Conservation (phyloP, 2,888 invertebrate species). For the Lithophane leautieri region DNA sequence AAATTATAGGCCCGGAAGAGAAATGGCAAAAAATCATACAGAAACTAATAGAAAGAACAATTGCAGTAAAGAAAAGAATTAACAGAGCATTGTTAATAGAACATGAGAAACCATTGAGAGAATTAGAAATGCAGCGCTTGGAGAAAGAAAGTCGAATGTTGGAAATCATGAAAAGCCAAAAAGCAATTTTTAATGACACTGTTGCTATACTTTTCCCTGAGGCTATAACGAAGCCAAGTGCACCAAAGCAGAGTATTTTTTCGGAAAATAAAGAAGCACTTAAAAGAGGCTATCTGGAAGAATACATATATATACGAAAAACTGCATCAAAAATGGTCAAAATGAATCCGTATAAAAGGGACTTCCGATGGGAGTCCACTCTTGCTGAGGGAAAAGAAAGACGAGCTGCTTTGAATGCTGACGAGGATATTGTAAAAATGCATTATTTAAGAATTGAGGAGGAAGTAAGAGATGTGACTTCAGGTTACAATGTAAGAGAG, state of each 20-base stretch:
- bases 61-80: constrained; percentile 92
- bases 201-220: constrained; percentile 92
- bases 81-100: constrained; percentile 91
- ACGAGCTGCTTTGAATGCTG: constrained; percentile 84
- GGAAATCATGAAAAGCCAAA: constrained; percentile 90
- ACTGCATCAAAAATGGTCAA: constrained; percentile 81
- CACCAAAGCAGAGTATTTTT: constrained; percentile 83
- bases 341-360: constrained; percentile 85
- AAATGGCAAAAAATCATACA: constrained; percentile 92
- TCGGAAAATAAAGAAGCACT: constrained; percentile 81
- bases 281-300: constrained; percentile 80
- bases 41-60: constrained; percentile 91
- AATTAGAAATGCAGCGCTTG: constrained; percentile 90
- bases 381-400: constrained; percentile 89
- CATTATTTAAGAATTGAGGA: constrained; percentile 80
- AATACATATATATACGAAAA: constrained; percentile 78
- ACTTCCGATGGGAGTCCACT: constrained; percentile 91
- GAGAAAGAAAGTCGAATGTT: constrained; percentile 90
- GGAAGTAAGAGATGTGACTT: constrained; percentile 60
- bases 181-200: constrained; percentile 92
- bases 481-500: neutral
- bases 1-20: constrained; percentile 86
- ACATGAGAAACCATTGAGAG: constrained; percentile 91
- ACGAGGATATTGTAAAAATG: constrained; percentile 77
- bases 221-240: constrained; percentile 86